Base-by-base conservation (phyloP, 1,140 invertebrate genomes). In the Colletes latitarsis region DNA sequence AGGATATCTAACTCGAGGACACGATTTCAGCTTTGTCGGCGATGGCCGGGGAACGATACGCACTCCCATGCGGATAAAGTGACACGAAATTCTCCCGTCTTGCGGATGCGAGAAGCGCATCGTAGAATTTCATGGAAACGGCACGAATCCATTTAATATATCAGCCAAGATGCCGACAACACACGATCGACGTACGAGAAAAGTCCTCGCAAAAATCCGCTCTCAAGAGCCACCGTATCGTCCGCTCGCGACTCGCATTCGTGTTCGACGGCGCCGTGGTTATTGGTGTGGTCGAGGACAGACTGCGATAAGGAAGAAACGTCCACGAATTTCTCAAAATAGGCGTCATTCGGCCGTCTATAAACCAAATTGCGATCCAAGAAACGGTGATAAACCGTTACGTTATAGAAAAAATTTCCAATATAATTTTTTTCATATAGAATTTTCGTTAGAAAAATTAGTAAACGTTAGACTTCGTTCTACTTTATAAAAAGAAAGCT, bases 111-210 rank as follows among this genome's bases (percentile, higher is more conserved):
- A 75, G 82, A 77, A 82, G 71, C 68, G 64, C 71, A 69, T 76
- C 60, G 76, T 64, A 81, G 80, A 63, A 82, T 87, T 79, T 82
- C 81, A 84, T 83, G 83, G 77, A 85, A 85, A 79, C 81, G 77
- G 84, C 79, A 85, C 70, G 78, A 81, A 83, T 88, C 81, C 83
- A 85, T 89, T 89, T 89, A 81, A 84, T 87, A 85, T 83, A 81
- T 76, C 78, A 62, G 60, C n/a, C 21, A 30, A 21, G 46, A 71
- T 17, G 76, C 46, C 57, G 57, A 15, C 43, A 68, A 55, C 75
- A 49, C 43, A 8, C 30, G 57, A 21, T 78, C 76, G 68, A 72
- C 62, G 46, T 46, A 19, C 6, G 57, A 21, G 68, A 72, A 53
- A 71, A 72, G 62, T 78, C 58, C 72, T 55, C 14, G 30, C 19